Evolutionary conservation across 2,888 invertebrate species (phyloP).

Genomic region (Eumerus sabulonum): DNA sequence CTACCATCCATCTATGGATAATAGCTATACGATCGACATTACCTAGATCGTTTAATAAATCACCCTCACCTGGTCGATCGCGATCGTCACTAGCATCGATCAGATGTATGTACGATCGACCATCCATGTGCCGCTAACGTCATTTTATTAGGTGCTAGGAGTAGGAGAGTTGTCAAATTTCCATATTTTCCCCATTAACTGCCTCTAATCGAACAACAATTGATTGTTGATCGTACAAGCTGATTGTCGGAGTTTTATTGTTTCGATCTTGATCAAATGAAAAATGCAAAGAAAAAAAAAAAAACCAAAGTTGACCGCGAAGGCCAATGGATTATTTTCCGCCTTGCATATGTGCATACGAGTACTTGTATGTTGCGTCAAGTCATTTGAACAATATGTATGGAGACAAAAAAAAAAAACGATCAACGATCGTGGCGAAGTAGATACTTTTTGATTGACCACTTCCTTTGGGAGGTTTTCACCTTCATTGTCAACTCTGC

Average conservation of each 20-base stretch:
- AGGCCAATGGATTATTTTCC: conserved; percentile 33
- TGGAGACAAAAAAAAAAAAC: too few species aligned
- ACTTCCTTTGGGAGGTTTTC: conserved; percentile 57
- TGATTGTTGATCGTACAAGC: conserved; percentile 39
- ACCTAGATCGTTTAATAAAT: background rate
- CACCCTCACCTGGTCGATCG: conserved; percentile 3
- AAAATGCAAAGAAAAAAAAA: conserved; percentile 3
- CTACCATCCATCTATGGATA: too few species aligned
- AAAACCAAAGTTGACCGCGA: conserved; percentile 10
- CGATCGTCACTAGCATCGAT: too few species aligned
- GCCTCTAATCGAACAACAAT: conserved; percentile 47
- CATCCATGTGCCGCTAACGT: too few species aligned
- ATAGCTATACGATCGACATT: too few species aligned
- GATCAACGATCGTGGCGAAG: conserved; percentile 1
- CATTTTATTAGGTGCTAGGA: too few species aligned
- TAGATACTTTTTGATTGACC: conserved; percentile 57
- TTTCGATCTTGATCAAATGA: conserved; percentile 52
- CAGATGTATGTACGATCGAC: too few species aligned
- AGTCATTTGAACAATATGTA: too few species aligned
- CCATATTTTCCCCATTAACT: conserved; percentile 51
- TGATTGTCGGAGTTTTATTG: conserved; percentile 34
- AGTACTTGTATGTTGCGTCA: too few species aligned
- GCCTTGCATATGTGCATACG: conserved; percentile 4
- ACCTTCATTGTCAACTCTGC: conserved; percentile 29
- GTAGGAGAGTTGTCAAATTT: conserved; percentile 5